These are phyloP conservation scores for Eudyptes chrysolophus DNA, from an alignment of 2,113 vertebrate genomes.

Conservation along the genomic window DNA sequence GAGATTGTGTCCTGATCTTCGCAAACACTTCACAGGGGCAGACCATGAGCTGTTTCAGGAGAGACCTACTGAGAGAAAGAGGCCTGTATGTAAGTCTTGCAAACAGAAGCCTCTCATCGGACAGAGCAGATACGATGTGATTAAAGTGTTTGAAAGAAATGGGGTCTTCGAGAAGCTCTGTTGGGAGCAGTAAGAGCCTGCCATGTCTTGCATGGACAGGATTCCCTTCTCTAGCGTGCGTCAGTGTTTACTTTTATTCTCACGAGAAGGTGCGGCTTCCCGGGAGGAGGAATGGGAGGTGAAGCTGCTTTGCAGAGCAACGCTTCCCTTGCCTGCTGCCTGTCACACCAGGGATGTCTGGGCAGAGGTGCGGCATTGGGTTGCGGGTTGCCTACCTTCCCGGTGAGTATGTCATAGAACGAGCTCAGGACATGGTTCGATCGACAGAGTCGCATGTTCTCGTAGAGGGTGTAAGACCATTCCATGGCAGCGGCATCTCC, in stretches of 20 bases:
- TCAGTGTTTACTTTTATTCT: background rate
- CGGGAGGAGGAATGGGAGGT: no score
- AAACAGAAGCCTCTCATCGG: background rate
- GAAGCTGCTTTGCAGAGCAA: background rate
- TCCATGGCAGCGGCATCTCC: slow-evolving; percentile 59
- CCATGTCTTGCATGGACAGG: background rate
- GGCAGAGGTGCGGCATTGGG: fast-evolving
- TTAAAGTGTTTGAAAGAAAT: background rate
- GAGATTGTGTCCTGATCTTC: background rate
- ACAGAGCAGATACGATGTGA: no score
- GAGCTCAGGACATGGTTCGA: slow-evolving; percentile 69
- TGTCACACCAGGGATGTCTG: no score
- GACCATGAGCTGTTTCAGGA: background rate
- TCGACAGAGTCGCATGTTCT: slow-evolving; percentile 60
- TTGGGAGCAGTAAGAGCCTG: background rate
- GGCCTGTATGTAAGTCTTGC: background rate
- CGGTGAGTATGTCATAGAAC: slow-evolving; percentile 69
- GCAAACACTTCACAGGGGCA: no score
- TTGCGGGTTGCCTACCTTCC: slow-evolving; percentile 60
- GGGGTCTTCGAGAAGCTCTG: background rate
- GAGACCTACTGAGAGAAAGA: no score
- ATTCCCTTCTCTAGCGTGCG: background rate
- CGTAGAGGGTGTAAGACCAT: slow-evolving; percentile 76
- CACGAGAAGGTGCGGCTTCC: background rate
- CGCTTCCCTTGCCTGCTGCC: background rate